phyloP scores from a whole-genome alignment of 1,140 invertebrate genomes.

The Temnothorax curvispinosus region DNA sequence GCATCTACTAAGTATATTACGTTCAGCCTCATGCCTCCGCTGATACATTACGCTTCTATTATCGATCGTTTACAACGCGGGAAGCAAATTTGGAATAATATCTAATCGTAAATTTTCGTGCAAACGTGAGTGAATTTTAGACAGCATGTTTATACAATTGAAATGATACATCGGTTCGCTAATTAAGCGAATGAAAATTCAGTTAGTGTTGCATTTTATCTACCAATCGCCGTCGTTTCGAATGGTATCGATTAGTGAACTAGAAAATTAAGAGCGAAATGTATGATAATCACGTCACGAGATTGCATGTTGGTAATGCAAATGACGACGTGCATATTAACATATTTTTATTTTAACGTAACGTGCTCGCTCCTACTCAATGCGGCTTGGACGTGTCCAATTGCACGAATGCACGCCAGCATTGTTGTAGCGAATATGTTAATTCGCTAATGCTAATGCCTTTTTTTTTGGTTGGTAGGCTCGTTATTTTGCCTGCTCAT shows the following conservation, averaged over 20 bases:
- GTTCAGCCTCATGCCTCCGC: not conserved
- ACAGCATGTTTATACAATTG: not conserved
- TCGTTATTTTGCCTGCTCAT: constrained; percentile 26
- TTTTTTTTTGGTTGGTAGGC: not conserved
- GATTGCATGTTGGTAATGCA: constrained; percentile 13
- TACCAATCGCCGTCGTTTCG: not conserved
- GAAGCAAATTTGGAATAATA: not conserved
- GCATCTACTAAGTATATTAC: constrained; percentile 15
- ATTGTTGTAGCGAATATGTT: not conserved
- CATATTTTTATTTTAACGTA: constrained; percentile 33
- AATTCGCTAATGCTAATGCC: constrained; percentile 31
- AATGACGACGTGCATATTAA: constrained; percentile 48
- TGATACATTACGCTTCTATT: not conserved
- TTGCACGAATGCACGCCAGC: constrained; percentile 11
- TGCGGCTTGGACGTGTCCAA: not conserved
- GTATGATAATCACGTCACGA: constrained; percentile 38
- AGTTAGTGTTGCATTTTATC: not conserved
- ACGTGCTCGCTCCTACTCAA: not conserved
- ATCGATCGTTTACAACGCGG: not conserved
- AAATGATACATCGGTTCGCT: not conserved
- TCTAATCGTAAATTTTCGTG: constrained; percentile 2
- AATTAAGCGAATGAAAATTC: constrained; percentile 10
- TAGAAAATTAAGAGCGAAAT: constrained; percentile 40
- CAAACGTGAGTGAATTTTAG: not conserved
- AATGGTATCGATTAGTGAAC: not conserved